Evolutionary conservation across 2,888 invertebrate genomes (phyloP), one percentile per base, ranked within the genome.

Genomic region (Heliconius ethilla): DNA sequence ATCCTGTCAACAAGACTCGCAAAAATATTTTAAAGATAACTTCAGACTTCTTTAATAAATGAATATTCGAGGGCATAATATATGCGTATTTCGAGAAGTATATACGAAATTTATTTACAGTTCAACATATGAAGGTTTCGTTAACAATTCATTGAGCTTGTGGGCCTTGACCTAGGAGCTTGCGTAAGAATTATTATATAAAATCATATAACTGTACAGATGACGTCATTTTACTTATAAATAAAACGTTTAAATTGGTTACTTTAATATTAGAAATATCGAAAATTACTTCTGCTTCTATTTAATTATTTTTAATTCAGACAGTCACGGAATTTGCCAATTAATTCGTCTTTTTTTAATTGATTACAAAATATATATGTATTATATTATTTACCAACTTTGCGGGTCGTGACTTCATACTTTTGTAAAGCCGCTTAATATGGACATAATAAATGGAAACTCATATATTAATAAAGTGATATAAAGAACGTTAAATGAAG

Each of bases 161-260:
- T 45, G 72, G 27, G 33, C 77, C 79, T 79, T 79, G 79, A 79
- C 79, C 77, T 67, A 77, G 72, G 75, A 40, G 75, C 40, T 75
- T 75, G 62, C 72, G 79, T 79, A 75, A 72, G 59, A 51, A n/a
- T 40, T 76, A 63, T 79, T 77, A 75, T 65, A 70, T 76, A 55
- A 63, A 65, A 22, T 74, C 51, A 37, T 33, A 75, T 65, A 37
- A 65, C 70, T 37, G 51, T 73, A 25, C 22, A 33, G 10, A 59
- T 73, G 67, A 72, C 65, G 72, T 72, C 55, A 76, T 55, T 55
- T 18, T 66, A 33, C 45, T n/a, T 33, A n/a, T 25, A 40, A 51
- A 55, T 67, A 22, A 69, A 69, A 9, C 22, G 29, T 37, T 27
- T 59, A 0, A 45, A 74, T 37, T 63, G 3, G 18, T 22, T 51